These are phyloP conservation scores for Drosophila cardini DNA, from an alignment of 1,140 invertebrate genomes.

Conservation along the genomic window DNA sequence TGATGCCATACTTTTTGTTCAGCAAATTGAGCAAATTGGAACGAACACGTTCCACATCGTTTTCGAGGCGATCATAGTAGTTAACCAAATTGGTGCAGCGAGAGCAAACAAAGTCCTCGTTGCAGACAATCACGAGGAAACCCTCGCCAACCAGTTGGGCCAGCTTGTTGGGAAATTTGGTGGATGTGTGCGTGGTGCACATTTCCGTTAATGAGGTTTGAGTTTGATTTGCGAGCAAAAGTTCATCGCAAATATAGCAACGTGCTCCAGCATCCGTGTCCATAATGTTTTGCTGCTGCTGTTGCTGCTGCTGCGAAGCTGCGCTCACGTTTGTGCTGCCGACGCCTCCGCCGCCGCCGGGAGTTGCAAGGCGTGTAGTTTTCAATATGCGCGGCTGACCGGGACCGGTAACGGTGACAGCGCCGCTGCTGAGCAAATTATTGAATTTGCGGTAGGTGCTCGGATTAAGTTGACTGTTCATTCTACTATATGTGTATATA, in stretches of 20 bases:
- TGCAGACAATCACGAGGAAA: slow-evolving; percentile 81
- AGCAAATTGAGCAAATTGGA: slow-evolving; percentile 79
- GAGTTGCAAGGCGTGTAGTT: slow-evolving; percentile 65
- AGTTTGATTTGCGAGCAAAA: slow-evolving; percentile 49
- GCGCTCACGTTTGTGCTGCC: slow-evolving; percentile 37
- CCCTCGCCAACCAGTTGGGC: slow-evolving; percentile 83
- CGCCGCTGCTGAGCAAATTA: slow-evolving; percentile 83
- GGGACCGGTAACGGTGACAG: slow-evolving; percentile 82
- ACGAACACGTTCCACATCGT: slow-evolving; percentile 81
- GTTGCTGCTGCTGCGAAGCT: slow-evolving; percentile 31
- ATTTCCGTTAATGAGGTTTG: slow-evolving; percentile 76
- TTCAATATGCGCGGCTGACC: slow-evolving; percentile 79
- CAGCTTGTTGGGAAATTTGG: slow-evolving; percentile 84
- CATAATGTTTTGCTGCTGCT: slow-evolving; percentile 54
- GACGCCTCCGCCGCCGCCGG: slow-evolving; percentile 47
- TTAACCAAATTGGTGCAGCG: slow-evolving; percentile 83
- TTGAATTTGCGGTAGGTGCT: slow-evolving; percentile 84
- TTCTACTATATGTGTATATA: slow-evolving; percentile 38
- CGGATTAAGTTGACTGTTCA: slow-evolving; percentile 82
- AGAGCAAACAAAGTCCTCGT: slow-evolving; percentile 82
- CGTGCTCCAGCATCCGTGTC: slow-evolving; percentile 59
- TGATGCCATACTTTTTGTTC: slow-evolving; percentile 83
- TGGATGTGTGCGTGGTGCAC: slow-evolving; percentile 75
- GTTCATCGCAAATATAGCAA: slow-evolving; percentile 82
- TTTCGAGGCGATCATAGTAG: slow-evolving; percentile 82